These are phyloP conservation scores for Loripinus fragilis DNA, from an alignment of 2,888 invertebrate genomes.

Conservation along the genomic window DNA sequence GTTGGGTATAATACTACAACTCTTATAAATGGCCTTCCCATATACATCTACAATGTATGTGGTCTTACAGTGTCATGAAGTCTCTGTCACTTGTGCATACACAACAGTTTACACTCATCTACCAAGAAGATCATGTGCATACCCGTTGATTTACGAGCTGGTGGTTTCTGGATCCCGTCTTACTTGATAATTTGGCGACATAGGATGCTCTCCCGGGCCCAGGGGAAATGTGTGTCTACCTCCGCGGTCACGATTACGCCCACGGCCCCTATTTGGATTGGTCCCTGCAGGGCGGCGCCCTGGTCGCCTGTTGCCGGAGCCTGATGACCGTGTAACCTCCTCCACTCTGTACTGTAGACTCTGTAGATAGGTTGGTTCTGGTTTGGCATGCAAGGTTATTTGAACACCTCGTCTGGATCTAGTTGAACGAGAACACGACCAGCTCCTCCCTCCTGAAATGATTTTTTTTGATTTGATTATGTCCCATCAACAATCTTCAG, in stretches of 20 bases:
- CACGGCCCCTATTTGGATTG: background rate
- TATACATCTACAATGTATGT: too few species aligned
- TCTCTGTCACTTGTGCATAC: too few species aligned
- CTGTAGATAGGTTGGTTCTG: background rate
- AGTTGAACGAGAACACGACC: background rate
- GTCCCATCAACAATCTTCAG: too few species aligned
- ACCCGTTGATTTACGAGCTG: too few species aligned
- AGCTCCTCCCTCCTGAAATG: background rate
- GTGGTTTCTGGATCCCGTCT: slow-evolving; percentile 1
- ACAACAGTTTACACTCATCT: too few species aligned
- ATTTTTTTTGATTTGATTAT: too few species aligned
- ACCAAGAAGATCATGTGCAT: too few species aligned
- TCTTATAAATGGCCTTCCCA: too few species aligned
- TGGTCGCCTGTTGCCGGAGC: background rate
- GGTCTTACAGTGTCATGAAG: too few species aligned
- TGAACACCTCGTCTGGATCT: background rate
- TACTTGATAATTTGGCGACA: background rate
- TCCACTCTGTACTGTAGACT: background rate
- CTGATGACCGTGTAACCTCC: background rate
- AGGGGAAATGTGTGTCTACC: background rate
- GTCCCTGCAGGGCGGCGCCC: background rate
- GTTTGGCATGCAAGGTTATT: background rate
- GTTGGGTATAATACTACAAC: too few species aligned
- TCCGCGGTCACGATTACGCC: background rate
- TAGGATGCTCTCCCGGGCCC: background rate